Evolutionary conservation across 2,797 vertebrate species (phyloP), one percentile per base, ranked within the genome.

Genomic region (Phoxinus dragarum): DNA sequence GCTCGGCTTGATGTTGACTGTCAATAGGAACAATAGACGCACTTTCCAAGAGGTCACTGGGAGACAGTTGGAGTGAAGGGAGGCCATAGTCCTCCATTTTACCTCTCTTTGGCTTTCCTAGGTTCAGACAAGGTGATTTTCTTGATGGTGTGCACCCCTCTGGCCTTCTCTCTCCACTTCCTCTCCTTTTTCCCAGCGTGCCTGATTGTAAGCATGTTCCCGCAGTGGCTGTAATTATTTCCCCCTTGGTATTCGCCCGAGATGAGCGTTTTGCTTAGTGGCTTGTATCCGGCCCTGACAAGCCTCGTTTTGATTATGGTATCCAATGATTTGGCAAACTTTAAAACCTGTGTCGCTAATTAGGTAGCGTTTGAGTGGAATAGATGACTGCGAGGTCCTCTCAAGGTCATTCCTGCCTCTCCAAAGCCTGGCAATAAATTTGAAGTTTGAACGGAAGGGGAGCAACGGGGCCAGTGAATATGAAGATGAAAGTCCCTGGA

Each of bases 271-370:
- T 93, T 92, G 92, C 94, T 92, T 90, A 89, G 92, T 88, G 87
- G 90, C 92, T 94, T 93, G 92, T 90, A 90, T 93, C 92, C 64
- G 74, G 64, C 88, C 92, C 93, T 94, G 94, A 93, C 94, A 94
- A 90, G 81, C 82, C 76, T 76, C 88, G 16, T 88, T 93, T 95
- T 94, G 93, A 94, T 94, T 94, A 93, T 89, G 89, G 89, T 85
- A 92, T 92, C 91, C 87, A 75, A 91, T 92, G 91, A 90, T 94
- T 94, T 93, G 94, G 91, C 91, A 80, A 92, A 92, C 88, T 89
- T 86, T 92, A 92, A 94, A 93, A 91, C 89, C 6, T 86, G 84
- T 90, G 93, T 91, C 82, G 86, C 94, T 95, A 95, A 95, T 96
- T 95, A 96, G 93, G 87, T 86, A 81, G 88, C 84, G 61, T 93